Evolutionary conservation across 2,113 vertebrate genomes (phyloP).

Genomic region (Cololabis saira): DNA sequence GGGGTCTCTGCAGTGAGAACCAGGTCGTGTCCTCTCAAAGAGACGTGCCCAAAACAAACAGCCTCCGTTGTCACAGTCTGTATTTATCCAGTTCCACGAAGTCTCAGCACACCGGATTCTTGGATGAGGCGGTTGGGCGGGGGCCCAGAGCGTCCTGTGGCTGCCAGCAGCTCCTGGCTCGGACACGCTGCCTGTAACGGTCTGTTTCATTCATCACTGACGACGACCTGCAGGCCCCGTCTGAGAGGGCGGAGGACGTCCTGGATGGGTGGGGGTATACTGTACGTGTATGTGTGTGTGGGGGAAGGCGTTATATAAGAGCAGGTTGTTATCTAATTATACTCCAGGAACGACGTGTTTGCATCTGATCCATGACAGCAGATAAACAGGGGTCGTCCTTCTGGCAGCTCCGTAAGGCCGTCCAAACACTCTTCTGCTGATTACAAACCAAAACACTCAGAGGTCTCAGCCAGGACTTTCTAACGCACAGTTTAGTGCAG

Average conservation of each 20-base stretch:
- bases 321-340: constrained; percentile 12
- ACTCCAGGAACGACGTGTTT: background rate
- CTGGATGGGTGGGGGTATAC: background rate
- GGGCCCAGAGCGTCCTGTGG: background rate
- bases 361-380: background rate
- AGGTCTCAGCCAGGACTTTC: too few species aligned
- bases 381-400: background rate
- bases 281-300: too few species aligned
- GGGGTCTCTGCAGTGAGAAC: background rate
- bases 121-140: background rate
- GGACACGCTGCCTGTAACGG: too few species aligned
- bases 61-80: constrained; percentile 1
- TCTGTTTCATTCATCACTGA: background rate
- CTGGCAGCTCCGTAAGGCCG: background rate
- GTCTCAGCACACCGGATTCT: constrained; percentile 21
- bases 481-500: too few species aligned
- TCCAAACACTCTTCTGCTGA: too few species aligned
- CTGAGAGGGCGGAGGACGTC: background rate
- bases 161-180: constrained; percentile 28
- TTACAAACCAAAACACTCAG: too few species aligned
- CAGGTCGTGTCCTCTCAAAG: background rate
- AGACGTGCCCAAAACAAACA: constrained; percentile 8
- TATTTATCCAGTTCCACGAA: constrained; percentile 25
- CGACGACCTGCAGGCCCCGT: constrained; percentile 1
- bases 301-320: background rate